These are phyloP conservation scores for Meriones psammophilus DNA, from an alignment of 2,797 vertebrate genomes.

Conservation along the genomic window DNA sequence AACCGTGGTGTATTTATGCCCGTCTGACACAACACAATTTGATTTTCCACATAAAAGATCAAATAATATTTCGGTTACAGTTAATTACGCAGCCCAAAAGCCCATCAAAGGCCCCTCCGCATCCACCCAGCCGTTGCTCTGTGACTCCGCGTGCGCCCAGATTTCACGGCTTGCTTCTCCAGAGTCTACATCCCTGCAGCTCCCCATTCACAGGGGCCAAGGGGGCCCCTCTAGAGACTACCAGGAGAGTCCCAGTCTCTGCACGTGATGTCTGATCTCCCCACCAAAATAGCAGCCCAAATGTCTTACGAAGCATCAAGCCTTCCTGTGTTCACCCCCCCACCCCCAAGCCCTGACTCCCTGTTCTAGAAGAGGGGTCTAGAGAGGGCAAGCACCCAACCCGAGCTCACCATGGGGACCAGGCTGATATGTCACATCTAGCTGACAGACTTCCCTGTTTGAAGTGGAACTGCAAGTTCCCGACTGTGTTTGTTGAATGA, in stretches of 20 bases:
- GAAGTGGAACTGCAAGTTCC: neutral
- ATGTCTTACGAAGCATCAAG: neutral
- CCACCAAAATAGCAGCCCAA: slow-evolving; percentile 62
- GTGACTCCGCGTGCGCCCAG: accelerated
- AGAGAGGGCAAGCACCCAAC: neutral
- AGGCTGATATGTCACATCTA: neutral
- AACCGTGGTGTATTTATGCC: slow-evolving; percentile 59
- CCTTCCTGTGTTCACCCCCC: too few species aligned
- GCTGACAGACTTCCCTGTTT: neutral
- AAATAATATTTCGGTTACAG: slow-evolving; percentile 85
- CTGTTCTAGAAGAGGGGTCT: neutral
- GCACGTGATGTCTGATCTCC: neutral
- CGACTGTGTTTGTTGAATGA: neutral
- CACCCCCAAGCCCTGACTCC: too few species aligned
- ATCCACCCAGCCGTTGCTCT: slow-evolving; percentile 48
- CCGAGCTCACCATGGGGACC: neutral
- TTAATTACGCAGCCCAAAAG: slow-evolving; percentile 84
- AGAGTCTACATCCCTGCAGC: neutral
- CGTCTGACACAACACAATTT: slow-evolving; percentile 81
- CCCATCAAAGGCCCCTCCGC: slow-evolving; percentile 66
- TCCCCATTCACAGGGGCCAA: neutral
- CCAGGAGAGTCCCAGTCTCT: neutral
- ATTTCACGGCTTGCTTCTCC: slow-evolving; percentile 72
- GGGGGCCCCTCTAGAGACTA: neutral
- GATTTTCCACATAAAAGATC: slow-evolving; percentile 84